Evolutionary conservation across 2,113 vertebrate species (phyloP).

Genomic region (Pleuronectes platessa): DNA sequence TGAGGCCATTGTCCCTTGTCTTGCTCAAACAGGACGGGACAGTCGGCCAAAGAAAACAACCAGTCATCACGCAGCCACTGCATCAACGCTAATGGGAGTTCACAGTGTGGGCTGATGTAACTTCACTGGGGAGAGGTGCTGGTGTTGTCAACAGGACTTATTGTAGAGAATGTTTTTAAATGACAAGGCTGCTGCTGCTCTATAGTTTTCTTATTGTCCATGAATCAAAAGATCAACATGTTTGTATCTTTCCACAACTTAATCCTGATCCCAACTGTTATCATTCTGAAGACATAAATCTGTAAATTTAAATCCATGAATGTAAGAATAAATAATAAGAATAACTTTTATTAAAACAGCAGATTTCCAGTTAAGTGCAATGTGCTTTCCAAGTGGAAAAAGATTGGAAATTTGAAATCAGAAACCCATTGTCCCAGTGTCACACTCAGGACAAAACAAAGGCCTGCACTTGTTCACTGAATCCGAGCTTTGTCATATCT

Average conservation of each 20-base stretch:
- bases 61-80: neutral
- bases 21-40: constrained; percentile 29
- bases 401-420: too few relatives aligned
- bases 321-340: too few relatives aligned
- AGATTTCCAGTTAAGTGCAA: too few relatives aligned
- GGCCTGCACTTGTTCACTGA: neutral
- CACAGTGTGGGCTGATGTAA: neutral
- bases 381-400: too few relatives aligned
- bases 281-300: neutral
- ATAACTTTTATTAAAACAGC: too few relatives aligned
- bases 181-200: neutral
- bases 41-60: constrained; percentile 15
- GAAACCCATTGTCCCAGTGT: too few relatives aligned
- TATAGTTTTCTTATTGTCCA: neutral
- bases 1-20: constrained; percentile 54
- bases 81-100: neutral
- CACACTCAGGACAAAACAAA: neutral
- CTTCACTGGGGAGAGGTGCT: neutral
- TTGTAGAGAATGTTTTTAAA: neutral
- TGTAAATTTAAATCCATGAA: neutral
- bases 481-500: neutral
- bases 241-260: neutral
- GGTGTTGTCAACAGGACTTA: too few relatives aligned
- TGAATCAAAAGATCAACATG: neutral
- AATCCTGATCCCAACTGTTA: neutral